Evolutionary conservation across 2,797 vertebrate species (phyloP).

Genomic region (Anolis apletophallus): DNA sequence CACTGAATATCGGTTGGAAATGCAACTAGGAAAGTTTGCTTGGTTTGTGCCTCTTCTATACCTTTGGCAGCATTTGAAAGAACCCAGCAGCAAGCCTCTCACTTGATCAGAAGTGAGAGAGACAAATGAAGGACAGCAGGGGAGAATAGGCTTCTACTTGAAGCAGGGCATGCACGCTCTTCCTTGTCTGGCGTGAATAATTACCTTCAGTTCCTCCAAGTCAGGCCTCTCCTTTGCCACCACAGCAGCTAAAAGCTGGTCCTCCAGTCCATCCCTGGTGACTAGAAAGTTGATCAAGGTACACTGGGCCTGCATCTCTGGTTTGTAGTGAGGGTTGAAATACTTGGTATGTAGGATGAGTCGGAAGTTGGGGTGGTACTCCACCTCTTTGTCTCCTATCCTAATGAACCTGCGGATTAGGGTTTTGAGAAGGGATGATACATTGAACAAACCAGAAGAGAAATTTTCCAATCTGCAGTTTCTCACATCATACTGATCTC

Average conservation of each 20-base stretch:
- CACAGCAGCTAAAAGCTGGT: slow-evolving; percentile 80
- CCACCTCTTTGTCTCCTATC: slow-evolving; percentile 81
- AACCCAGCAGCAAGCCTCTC: neutral
- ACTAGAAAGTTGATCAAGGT: slow-evolving; percentile 83
- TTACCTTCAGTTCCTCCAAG: slow-evolving; percentile 79
- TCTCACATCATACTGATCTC: neutral
- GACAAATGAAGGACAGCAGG: no score
- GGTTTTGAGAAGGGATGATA: neutral
- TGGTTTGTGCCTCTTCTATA: neutral
- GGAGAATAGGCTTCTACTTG: neutral
- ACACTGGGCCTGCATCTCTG: slow-evolving; percentile 83
- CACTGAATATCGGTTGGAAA: neutral
- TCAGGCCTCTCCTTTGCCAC: slow-evolving; percentile 80
- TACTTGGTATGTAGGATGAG: slow-evolving; percentile 81
- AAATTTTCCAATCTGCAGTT: neutral
- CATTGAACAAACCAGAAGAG: neutral
- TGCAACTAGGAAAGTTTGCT: neutral
- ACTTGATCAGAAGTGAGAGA: neutral
- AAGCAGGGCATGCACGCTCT: neutral
- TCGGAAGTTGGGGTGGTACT: slow-evolving; percentile 77
- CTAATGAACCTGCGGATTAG: slow-evolving; percentile 72
- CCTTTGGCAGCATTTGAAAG: neutral
- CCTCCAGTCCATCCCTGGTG: slow-evolving; percentile 80
- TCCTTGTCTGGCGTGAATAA: neutral
- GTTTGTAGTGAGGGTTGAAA: slow-evolving; percentile 82